Percentiles rank a stretch among this genome's conserved stretches.
phyloP scores from a whole-genome alignment of 2,797 vertebrate genomes.

The Melanotaenia nigrans region DNA sequence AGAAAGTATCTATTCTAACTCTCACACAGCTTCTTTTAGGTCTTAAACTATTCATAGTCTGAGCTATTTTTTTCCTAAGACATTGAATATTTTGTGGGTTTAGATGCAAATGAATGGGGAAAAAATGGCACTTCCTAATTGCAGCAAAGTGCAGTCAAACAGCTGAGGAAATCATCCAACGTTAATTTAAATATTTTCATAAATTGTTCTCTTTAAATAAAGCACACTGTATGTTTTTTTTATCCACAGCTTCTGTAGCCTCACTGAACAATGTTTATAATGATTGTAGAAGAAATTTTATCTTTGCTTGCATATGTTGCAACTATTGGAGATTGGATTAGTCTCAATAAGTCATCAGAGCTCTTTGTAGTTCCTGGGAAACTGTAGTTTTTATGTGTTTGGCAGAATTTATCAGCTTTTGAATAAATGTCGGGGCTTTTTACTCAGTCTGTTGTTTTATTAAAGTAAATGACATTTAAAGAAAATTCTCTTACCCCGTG shows the following conservation, averaged over 20 bases:
- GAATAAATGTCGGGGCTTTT: not conserved
- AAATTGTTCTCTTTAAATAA: not conserved
- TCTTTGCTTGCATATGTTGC: not conserved
- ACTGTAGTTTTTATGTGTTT: not conserved
- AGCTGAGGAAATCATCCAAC: not conserved
- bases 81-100: slow-evolving; percentile 5
- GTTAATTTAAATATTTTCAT: not conserved
- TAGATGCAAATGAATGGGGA: slow-evolving; percentile 1
- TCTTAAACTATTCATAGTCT: slow-evolving; percentile 1
- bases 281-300: too few species aligned
- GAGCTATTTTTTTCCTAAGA: not conserved
- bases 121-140: slow-evolving; percentile 1
- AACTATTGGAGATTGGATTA: not conserved
- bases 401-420: not conserved
- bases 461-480: not conserved
- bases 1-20: not conserved
- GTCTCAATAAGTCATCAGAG: not conserved
- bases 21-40: not conserved
- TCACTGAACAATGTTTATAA: too few species aligned
- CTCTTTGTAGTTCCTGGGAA: not conserved
- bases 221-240: too few species aligned
- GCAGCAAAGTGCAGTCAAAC: not conserved
- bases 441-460: not conserved
- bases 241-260: too few species aligned
- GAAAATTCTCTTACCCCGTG: not conserved